Percentiles rank a stretch among this genome's conserved stretches.
Evolutionary conservation across 2,888 invertebrate genomes (phyloP).

Genomic region (Ennomos quercinarius): DNA sequence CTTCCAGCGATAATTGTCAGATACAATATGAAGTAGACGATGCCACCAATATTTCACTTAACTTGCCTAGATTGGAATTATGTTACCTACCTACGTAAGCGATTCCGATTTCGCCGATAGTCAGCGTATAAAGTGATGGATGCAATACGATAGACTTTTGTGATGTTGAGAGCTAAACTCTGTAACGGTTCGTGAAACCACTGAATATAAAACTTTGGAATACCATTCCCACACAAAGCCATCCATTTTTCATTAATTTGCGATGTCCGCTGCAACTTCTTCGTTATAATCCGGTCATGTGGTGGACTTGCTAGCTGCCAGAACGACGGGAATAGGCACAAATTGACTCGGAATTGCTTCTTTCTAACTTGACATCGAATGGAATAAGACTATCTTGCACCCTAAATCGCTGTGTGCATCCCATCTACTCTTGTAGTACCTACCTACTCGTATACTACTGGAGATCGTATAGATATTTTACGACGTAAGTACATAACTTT

Average conservation of each 20-base stretch:
- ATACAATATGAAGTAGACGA: conserved; percentile 19
- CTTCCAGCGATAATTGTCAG: conserved; percentile 21
- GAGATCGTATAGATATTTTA: conserved; percentile 8
- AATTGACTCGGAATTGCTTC: conserved; percentile 43
- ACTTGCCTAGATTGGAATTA: conserved; percentile 11
- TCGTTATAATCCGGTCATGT: conserved; percentile 38
- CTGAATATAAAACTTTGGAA: conserved; percentile 20
- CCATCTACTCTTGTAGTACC: conserved; percentile 47
- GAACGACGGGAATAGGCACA: conserved; percentile 30
- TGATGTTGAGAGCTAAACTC: conserved; percentile 6
- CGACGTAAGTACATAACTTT: not conserved
- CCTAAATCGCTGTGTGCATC: conserved; percentile 55
- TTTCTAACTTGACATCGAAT: conserved; percentile 41
- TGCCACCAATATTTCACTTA: conserved; percentile 21
- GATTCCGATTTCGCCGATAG: conserved; percentile 8
- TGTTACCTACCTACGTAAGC: conserved; percentile 20
- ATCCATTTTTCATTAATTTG: conserved; percentile 19
- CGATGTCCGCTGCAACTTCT: conserved; percentile 16
- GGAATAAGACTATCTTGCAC: conserved; percentile 39
- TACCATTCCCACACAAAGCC: conserved; percentile 18
- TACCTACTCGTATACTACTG: not conserved
- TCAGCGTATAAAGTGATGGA: conserved; percentile 3
- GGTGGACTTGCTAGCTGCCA: conserved; percentile 35
- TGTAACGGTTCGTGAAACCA: conserved; percentile 9
- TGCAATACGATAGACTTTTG: not conserved